Conservation (phyloP, 2,888 invertebrate genomes). For the Toxonevra muliebris region DNA sequence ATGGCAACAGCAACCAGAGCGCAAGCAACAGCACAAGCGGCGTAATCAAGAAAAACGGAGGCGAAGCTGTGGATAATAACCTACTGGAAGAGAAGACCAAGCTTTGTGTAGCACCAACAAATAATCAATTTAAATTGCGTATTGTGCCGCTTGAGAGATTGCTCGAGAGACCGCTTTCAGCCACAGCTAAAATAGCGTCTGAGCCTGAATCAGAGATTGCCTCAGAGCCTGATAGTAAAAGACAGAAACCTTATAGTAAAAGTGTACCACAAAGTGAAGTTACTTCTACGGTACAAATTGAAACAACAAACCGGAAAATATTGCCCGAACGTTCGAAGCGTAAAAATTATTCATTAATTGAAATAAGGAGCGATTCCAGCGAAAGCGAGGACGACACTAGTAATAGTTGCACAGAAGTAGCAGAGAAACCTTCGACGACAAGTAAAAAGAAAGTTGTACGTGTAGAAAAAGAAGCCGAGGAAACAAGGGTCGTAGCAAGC, state of each 20-base stretch:
- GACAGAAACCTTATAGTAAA: neutral
- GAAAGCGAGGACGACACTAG: slow-evolving; percentile 39
- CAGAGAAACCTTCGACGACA: neutral
- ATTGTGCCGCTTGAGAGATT: slow-evolving; percentile 58
- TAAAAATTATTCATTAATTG: slow-evolving; percentile 49
- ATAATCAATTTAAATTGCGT: slow-evolving; percentile 51
- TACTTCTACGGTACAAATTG: neutral
- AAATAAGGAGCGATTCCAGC: slow-evolving; percentile 49
- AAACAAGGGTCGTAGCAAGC: neutral
- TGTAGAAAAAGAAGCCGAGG: neutral
- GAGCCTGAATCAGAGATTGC: neutral
- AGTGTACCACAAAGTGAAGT: neutral
- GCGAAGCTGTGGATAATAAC: neutral
- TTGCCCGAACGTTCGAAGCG: slow-evolving; percentile 42
- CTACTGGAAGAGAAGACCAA: slow-evolving; percentile 5
- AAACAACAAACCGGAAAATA: slow-evolving; percentile 19
- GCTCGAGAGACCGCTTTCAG: slow-evolving; percentile 47
- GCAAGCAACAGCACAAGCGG: slow-evolving; percentile 7
- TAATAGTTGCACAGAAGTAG: slow-evolving; percentile 15
- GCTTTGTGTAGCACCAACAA: slow-evolving; percentile 38
- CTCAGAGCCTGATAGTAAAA: slow-evolving; percentile 29
- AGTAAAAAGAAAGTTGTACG: slow-evolving; percentile 9
- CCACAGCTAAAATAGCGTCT: slow-evolving; percentile 10
- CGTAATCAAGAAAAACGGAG: slow-evolving; percentile 16
- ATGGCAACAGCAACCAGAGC: neutral